These are phyloP conservation scores for Antheraea mylitta DNA, from an alignment of 1,140 invertebrate species.

Conservation along the genomic window DNA sequence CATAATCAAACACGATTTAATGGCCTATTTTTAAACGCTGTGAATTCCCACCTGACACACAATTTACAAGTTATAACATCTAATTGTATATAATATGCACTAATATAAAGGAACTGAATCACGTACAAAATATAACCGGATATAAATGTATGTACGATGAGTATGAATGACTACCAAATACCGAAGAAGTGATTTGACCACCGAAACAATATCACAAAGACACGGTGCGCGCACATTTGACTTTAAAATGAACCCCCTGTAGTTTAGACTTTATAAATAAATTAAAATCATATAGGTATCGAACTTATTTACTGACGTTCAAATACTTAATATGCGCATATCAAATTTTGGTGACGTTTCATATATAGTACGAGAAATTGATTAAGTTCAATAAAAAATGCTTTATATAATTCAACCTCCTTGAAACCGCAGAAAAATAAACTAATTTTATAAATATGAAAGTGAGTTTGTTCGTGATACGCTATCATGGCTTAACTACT, in stretches of 20 bases:
- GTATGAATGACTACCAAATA: not conserved
- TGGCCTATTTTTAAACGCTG: too few relatives aligned
- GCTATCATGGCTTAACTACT: too few relatives aligned
- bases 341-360: slow-evolving; percentile 17
- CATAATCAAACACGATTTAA: too few relatives aligned
- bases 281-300: slow-evolving; percentile 27
- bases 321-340: slow-evolving; percentile 8
- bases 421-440: too few relatives aligned
- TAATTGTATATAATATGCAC: not conserved
- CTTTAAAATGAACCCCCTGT: slow-evolving; percentile 15
- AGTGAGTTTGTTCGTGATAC: too few relatives aligned
- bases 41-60: too few relatives aligned
- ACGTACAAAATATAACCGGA: not conserved
- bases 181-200: not conserved
- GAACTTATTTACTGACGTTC: slow-evolving; percentile 22
- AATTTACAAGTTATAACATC: not conserved
- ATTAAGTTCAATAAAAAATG: too few relatives aligned
- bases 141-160: not conserved
- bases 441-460: too few relatives aligned
- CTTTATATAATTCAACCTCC: too few relatives aligned
- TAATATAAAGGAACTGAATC: not conserved
- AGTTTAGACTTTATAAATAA: slow-evolving; percentile 19
- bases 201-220: slow-evolving; percentile 5
- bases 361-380: not conserved
- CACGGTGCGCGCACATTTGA: slow-evolving; percentile 15